Percentiles rank a stretch among this genome's conserved stretches.
Conservation (phyloP, 1,140 invertebrate genomes). For the Drosophila parvula region DNA sequence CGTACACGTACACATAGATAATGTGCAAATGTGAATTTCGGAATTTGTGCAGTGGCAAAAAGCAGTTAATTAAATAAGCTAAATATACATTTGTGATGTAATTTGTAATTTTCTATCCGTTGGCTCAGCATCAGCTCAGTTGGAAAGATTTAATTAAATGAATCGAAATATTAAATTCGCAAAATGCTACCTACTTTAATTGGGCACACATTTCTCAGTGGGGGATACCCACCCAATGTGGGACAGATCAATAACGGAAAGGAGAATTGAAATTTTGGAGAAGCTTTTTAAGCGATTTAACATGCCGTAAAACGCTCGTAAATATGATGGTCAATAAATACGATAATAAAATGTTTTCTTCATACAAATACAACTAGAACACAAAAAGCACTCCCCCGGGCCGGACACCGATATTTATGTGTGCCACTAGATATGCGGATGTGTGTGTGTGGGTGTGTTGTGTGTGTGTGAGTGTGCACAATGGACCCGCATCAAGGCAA, state of each 20-base stretch:
- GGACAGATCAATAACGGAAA: conserved; percentile 49
- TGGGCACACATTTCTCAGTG: not conserved
- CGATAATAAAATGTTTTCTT: conserved; percentile 70
- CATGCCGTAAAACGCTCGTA: conserved; percentile 63
- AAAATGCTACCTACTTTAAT: conserved; percentile 14
- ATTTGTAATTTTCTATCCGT: conserved; percentile 19
- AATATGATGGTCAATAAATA: conserved; percentile 77
- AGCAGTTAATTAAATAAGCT: conserved; percentile 27
- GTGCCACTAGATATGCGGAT: conserved; percentile 23
- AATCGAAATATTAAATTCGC: conserved; percentile 21
- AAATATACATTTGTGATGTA: conserved; percentile 9
- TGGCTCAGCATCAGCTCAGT: conserved; percentile 25
- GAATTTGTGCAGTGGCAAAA: conserved; percentile 36
- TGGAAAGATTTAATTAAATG: conserved; percentile 41
- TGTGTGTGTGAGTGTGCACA: conserved; percentile 34
- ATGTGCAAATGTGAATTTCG: conserved; percentile 25
- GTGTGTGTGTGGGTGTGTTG: conserved; percentile 8
- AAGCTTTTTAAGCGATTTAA: conserved; percentile 65
- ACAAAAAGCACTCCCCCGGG: conserved; percentile 58
- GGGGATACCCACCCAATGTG: conserved; percentile 15
- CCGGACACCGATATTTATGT: conserved; percentile 36
- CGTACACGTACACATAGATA: not conserved
- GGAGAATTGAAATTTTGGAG: conserved; percentile 47
- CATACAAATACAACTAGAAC: conserved; percentile 55
- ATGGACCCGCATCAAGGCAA: conserved; percentile 71